A percentile compares a stretch with the other conserved stretches of the same genome.
These are phyloP conservation scores for Lasioglossum malachurum DNA, from an alignment of 2,888 invertebrate genomes.

Conservation along the genomic window DNA sequence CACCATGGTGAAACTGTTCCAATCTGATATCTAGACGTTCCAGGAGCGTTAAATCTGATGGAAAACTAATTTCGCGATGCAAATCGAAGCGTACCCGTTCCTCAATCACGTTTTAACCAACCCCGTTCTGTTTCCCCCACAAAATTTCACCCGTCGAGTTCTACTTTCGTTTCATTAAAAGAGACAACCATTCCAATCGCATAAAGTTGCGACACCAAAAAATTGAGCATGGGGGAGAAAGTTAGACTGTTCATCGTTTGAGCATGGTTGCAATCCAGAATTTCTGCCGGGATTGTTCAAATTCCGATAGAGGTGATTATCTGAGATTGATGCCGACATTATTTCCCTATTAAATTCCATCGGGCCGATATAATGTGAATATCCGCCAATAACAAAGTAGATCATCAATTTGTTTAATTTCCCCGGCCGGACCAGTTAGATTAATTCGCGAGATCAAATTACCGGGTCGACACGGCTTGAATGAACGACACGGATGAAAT, in stretches of 20 bases:
- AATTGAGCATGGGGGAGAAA: not conserved
- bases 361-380: not conserved
- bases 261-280: not conserved
- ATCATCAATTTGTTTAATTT: constrained; percentile 3
- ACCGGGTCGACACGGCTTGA: not conserved
- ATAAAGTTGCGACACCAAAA: not conserved
- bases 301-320: constrained; percentile 4
- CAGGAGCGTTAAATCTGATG: not conserved
- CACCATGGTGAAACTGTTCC: not conserved
- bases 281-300: not conserved
- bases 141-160: not conserved
- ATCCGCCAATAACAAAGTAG: not conserved
- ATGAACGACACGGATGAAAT: too few species aligned
- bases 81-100: not conserved
- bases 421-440: not conserved
- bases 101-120: not conserved
- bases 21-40: not conserved
- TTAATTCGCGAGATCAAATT: not conserved
- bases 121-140: not conserved
- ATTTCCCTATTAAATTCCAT: constrained; percentile 10
- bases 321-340: constrained; percentile 4
- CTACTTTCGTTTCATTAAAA: not conserved
- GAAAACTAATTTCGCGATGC: not conserved
- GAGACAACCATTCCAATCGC: not conserved
- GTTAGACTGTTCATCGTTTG: not conserved